These are phyloP conservation scores for Sminthurinus aureus DNA, from an alignment of 2,888 invertebrate genomes.

Conservation along the genomic window DNA sequence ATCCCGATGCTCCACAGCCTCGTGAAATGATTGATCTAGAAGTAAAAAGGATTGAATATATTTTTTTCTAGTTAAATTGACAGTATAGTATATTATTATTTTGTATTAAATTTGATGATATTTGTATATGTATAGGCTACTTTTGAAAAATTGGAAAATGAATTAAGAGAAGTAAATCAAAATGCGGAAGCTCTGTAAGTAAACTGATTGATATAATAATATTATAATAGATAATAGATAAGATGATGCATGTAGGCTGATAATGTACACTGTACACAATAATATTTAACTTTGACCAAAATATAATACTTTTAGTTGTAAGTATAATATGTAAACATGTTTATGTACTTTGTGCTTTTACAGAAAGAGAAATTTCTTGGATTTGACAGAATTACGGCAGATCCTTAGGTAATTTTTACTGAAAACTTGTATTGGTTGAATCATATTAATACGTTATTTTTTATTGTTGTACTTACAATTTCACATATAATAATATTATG, in stretches of 20 bases:
- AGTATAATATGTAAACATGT: too few species aligned
- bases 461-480: too few species aligned
- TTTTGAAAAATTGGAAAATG: slow-evolving; percentile 94
- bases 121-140: slow-evolving; percentile 71
- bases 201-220: too few species aligned
- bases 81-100: background rate
- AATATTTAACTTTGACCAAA: too few species aligned
- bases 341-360: too few species aligned
- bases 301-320: background rate
- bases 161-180: slow-evolving; percentile 97
- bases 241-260: background rate
- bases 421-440: too few species aligned
- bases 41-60: slow-evolving; percentile 67
- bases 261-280: background rate
- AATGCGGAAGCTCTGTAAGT: slow-evolving; percentile 87
- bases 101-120: background rate
- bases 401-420: slow-evolving; percentile 69
- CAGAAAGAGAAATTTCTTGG: slow-evolving; percentile 87
- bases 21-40: slow-evolving; percentile 99
- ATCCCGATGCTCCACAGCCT: slow-evolving; percentile 98
- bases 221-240: background rate
- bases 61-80: background rate
- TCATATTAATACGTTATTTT: too few species aligned
- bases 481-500: too few species aligned
- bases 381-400: slow-evolving; percentile 95